Evolutionary conservation across 2,113 vertebrate genomes (phyloP), one percentile per base, ranked within the genome.

Genomic region (Cyanoramphus novaezelandiae): DNA sequence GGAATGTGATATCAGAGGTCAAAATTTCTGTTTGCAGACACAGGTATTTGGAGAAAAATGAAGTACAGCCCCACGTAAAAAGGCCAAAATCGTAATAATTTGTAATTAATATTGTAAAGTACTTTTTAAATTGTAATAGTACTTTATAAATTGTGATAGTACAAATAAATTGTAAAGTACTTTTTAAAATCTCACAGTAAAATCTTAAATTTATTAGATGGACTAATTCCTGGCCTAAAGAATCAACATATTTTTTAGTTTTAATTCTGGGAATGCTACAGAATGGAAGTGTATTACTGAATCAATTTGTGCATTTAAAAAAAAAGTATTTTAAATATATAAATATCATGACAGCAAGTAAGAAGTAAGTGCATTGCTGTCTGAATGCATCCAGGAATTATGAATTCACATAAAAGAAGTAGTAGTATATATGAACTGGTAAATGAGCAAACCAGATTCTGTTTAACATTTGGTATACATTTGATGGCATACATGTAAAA

Each of bases 1-100:
- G 92, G 90, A 96, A 97, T 97, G 84, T 91, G 47, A 80, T 95
- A 94, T 96, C 89, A 97, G 86, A 96, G 92, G 97, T 97, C 88
- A 96, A 91, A 77, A 86, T 96, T 76, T 96, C 52, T 94, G 49
- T 95, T 92, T 97, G 75, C 83, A 92, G 69, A 83, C 95, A 60
- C 78, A 96, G 65, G 37, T 94, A 93, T 87, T 95, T 96, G 69
- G 67, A 94, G 90, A 92, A 81, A 95, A 92, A 90, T 96, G 39
- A 95, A 96, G 71, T 80, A 49, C 80, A 68, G 76, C 76, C 62
- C 67, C 88, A 77, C 59, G 91, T 91, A 84, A 96, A 96, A 92
- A 89, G 78, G 52, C 85, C 39, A 93, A 94, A 94, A 91, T 18
- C 10, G 72, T 91, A 95, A 91, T 92, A 93, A 92, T 59, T n/a